Evolutionary conservation across 1,140 invertebrate species (phyloP).

Genomic region (Bradynema listronoti): DNA sequence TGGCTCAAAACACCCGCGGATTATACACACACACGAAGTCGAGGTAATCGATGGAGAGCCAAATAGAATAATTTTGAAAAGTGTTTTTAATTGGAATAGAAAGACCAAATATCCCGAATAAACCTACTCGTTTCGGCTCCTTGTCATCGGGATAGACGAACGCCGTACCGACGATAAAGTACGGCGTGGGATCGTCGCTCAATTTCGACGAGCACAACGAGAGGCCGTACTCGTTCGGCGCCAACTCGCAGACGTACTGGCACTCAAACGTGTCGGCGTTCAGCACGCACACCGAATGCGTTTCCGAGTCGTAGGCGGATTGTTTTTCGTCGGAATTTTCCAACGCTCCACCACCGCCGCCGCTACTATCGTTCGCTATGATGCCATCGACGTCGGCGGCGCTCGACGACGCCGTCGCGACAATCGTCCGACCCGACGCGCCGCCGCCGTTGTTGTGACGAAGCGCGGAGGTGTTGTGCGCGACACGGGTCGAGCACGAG

Average conservation of each 20-base stretch:
- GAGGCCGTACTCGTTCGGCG: slow-evolving; percentile 70
- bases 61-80: no score
- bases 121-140: slow-evolving; percentile 71
- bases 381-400: no score
- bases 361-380: not conserved
- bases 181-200: slow-evolving; percentile 81
- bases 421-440: no score
- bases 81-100: not conserved
- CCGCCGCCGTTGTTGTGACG: no score
- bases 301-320: slow-evolving; percentile 72
- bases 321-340: no score
- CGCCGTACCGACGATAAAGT: slow-evolving; percentile 89
- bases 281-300: slow-evolving; percentile 82
- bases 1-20: no score
- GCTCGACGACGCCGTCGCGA: no score
- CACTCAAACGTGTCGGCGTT: slow-evolving; percentile 86
- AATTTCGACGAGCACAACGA: slow-evolving; percentile 65
- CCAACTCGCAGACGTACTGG: slow-evolving; percentile 37
- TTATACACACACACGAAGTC: no score
- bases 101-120: not conserved
- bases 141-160: slow-evolving; percentile 85
- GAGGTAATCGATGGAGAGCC: no score
- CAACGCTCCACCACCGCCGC: not conserved
- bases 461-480: no score
- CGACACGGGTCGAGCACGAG: no score